These are phyloP conservation scores for Orbicella faveolata DNA, from an alignment of 64 coral and sea anemone species.

Conservation along the genomic window DNA sequence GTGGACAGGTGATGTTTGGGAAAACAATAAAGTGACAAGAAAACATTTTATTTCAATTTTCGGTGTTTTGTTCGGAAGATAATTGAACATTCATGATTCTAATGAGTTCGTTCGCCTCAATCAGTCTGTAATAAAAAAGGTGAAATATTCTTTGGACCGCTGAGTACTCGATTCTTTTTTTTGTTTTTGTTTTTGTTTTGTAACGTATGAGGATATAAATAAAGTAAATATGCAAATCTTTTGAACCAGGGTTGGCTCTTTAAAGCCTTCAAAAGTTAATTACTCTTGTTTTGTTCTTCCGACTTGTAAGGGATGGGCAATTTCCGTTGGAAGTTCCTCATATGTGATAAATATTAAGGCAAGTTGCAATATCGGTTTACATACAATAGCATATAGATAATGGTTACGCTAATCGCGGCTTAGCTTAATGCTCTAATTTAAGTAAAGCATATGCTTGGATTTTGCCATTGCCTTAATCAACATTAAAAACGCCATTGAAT, in stretches of 20 bases:
- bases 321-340: background rate
- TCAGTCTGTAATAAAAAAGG: background rate
- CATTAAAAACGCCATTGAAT: background rate
- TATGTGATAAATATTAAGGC: background rate
- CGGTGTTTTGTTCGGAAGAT: background rate
- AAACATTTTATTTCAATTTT: background rate
- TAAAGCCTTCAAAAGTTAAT: background rate
- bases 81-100: background rate
- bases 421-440: no score
- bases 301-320: background rate
- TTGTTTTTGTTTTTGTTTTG: no score
- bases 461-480: no score
- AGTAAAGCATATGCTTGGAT: no score
- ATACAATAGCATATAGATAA: background rate
- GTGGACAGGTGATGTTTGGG: background rate
- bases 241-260: background rate
- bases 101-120: background rate
- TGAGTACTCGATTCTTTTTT: no score
- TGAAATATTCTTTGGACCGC: no score
- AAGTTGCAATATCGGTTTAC: background rate
- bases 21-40: slow-evolving; percentile 6
- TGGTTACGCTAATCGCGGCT: no score
- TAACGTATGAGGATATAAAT: background rate
- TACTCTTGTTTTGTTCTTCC: background rate
- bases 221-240: background rate